phyloP scores from a whole-genome alignment of 2,888 invertebrate species.

The Digitonthophagus gazella region DNA sequence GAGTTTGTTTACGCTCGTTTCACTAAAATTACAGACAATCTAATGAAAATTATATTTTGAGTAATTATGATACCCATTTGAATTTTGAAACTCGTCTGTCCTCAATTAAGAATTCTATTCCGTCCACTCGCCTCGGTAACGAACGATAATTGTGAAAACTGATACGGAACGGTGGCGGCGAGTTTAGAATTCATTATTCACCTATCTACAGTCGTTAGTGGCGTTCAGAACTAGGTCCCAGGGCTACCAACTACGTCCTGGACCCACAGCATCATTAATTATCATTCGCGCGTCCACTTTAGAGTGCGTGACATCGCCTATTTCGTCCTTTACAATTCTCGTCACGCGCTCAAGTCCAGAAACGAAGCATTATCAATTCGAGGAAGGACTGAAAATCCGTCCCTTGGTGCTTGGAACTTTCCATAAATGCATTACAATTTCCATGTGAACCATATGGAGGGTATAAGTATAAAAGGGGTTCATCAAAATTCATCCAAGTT shows the following conservation, averaged over 20 bases:
- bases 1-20: background rate
- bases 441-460: background rate
- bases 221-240: background rate
- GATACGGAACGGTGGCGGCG: background rate
- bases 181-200: background rate
- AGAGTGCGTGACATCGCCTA: background rate
- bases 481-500: no score
- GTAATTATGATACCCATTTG: background rate
- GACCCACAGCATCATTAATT: background rate
- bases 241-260: background rate
- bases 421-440: background rate
- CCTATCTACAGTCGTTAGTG: background rate
- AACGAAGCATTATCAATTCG: background rate
- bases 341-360: background rate
- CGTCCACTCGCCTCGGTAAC: background rate
- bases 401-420: background rate
- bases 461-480: no score
- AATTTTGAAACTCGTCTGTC: background rate
- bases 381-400: background rate
- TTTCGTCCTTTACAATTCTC: background rate
- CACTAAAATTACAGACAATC: no score
- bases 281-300: background rate
- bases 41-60: background rate
- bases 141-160: background rate
- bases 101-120: background rate